Base-by-base conservation (phyloP, 1,140 invertebrate genomes). In the Plutomurus gul region DNA sequence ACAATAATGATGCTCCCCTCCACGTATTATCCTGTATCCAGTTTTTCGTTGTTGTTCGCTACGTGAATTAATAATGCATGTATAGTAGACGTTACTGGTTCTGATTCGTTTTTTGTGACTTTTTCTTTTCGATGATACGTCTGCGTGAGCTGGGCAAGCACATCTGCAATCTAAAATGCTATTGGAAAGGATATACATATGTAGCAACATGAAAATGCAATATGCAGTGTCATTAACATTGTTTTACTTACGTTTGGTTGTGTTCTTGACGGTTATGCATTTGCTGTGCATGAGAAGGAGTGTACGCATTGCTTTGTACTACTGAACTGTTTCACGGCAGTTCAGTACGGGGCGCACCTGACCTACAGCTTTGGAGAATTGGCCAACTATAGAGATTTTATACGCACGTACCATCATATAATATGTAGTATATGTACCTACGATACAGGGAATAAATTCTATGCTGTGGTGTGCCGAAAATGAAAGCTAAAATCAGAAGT, bases 31-130 rank as follows among this genome's bases (percentile, higher is more conserved):
- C 56, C 18, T 11, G 36, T 33, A 65, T 33, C 56, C 56, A 36
- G 56, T 65, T 65, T n/a, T n/a, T 65, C 13, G 56, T 65, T 30
- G 56, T 65, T 65, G 56, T 65, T 65, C 56, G 56, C 36, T 65
- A 65, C 56, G 36, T 30, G 56, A 33, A 33, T 65, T 65, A 65
- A 65, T n/a, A n/a, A n/a, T n/a, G n/a, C n/a, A n/a, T 65, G 56
- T 65, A 65, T 20, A 16, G 6, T 33, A 30, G 13, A 65, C 56
- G 56, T 65, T 65, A 65, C 56, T 65, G 56, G 56, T 65, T 65
- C n/a, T n/a, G n/a, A n/a, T n/a, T 65, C 16, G 27, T 65, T 65
- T 65, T 65, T 65, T 65, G 27, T 30, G 25, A 65, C 27, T 65
- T 65, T 33, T 65, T 65, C 25, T 25, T 60, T 11, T 65, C 22